Base-by-base conservation (phyloP, 1,140 invertebrate genomes). In the Medauroidea extradentata region DNA sequence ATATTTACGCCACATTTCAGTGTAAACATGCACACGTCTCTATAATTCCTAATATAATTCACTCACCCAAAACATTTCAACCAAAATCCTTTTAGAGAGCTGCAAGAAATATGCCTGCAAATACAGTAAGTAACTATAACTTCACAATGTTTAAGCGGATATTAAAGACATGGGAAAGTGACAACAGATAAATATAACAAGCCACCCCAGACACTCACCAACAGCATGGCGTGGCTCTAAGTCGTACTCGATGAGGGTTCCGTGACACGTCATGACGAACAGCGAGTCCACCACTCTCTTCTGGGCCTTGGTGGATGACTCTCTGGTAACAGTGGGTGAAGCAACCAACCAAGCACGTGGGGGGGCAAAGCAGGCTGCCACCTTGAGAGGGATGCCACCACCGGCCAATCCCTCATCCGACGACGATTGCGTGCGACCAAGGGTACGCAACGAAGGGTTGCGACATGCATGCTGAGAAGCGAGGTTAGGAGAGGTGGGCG, bases 231-330 rank as follows among this genome's bases (percentile, higher is more conserved):
- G 85, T 0, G 93, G 93, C 69, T 97, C 90, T 63, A 98, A 79
- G 71, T 91, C 84, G 64, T 98, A 96, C 70, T 98, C 93, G 59
- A 94, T 83, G 64, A 98, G 81, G 56, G 83, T 86, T 23, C 94
- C 94, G 69, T 89, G 86, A 62, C 90, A 91, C 39, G 90, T 88
- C 83, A 95, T 90, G 1, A 97, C 83, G 72, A 94, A 97, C 1
- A 98, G 78, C 16, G 93, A 91, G 68, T 94, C 91, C 3, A 90
- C 83, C 61, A 85, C 78, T 57, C 79, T 70, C 63, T 77, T 78
- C 5, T n/a, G 71, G 68, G 43, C 77, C 70, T 72, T 83, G 54
- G 56, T 56, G 27, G 48, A 51, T 27, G 18, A 60, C 24, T 49
- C 58, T 55, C 53, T 46, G 16, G 65, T 61, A 58, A 71, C 50